Percentiles rank a stretch among this genome's conserved stretches.
Conservation (phyloP, 92 coral and sea anemone species). For the Anthopleura xanthogrammica region DNA sequence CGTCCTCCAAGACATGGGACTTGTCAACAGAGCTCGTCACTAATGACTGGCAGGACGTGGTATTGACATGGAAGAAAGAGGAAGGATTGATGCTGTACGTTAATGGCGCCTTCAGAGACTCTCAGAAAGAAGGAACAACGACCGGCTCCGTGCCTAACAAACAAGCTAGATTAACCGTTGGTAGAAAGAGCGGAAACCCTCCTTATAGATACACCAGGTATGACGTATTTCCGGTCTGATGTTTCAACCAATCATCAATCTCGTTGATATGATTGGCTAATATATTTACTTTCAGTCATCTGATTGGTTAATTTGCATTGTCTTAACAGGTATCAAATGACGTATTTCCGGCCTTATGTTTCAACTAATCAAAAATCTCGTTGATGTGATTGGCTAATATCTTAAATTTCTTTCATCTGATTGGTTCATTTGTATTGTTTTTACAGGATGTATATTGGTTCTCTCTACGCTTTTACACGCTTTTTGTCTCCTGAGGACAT, state of each 20-base stretch:
- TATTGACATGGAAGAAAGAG: conserved; percentile 93
- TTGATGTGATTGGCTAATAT: background rate
- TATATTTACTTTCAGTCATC: background rate
- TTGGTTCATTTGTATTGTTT: background rate
- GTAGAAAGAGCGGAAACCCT: conserved; percentile 89
- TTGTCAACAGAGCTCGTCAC: conserved; percentile 88
- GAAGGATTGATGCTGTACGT: conserved; percentile 90
- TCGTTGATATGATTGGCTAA: background rate
- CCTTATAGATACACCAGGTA: conserved; percentile 92
- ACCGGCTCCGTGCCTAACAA: conserved; percentile 84
- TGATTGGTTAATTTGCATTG: background rate
- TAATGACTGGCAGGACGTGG: conserved; percentile 97
- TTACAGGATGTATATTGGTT: conserved; percentile 86
- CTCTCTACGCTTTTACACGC: conserved; percentile 88
- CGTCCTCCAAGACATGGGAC: conserved; percentile 91
- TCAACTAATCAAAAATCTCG: background rate
- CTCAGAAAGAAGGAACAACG: conserved; percentile 67
- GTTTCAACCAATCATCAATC: background rate
- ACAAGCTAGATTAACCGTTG: conserved; percentile 92
- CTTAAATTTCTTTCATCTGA: background rate
- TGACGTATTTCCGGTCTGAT: background rate
- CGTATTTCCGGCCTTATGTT: background rate
- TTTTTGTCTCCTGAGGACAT: conserved; percentile 96
- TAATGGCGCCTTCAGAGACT: conserved; percentile 98
- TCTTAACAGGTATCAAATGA: background rate